phyloP scores from a whole-genome alignment of 2,888 invertebrate species.

The Siphlonurus alternatus region DNA sequence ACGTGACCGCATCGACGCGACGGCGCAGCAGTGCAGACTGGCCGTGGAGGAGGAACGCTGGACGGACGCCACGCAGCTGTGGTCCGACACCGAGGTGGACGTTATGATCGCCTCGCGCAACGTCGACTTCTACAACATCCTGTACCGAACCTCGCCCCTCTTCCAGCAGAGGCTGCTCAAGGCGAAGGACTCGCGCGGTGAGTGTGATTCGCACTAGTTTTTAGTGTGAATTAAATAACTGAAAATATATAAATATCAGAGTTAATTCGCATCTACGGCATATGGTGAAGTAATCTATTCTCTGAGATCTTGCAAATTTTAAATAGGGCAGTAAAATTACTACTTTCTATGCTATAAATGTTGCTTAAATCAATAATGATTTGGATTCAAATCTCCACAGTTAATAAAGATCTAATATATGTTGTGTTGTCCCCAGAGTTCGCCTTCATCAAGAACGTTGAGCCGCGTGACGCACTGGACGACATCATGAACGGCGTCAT shows the following conservation, averaged over 20 bases:
- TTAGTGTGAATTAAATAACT: neutral
- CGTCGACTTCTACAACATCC: constrained; percentile 72
- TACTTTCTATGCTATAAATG: too few relatives aligned
- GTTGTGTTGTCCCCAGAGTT: neutral
- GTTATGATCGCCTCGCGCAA: constrained; percentile 40
- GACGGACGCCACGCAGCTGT: constrained; percentile 40
- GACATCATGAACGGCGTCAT: constrained; percentile 57
- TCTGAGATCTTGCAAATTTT: too few relatives aligned
- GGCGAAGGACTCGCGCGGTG: constrained; percentile 5
- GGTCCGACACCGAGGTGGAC: constrained; percentile 43
- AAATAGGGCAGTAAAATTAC: too few relatives aligned
- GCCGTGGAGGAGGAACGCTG: constrained; percentile 38
- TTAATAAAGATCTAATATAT: too few relatives aligned
- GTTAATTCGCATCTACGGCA: neutral
- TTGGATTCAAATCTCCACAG: too few relatives aligned
- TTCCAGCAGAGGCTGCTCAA: constrained; percentile 8
- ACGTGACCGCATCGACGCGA: constrained; percentile 35
- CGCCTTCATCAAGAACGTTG: constrained; percentile 9
- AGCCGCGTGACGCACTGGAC: constrained; percentile 25
- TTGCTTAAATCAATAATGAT: too few relatives aligned
- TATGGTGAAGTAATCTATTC: neutral
- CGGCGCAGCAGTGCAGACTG: constrained; percentile 36
- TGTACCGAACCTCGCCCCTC: constrained; percentile 27
- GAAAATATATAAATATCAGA: neutral
- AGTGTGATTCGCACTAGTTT: neutral